Conservation (phyloP, 2,113 vertebrate genomes). For the Mixornis gularis region DNA sequence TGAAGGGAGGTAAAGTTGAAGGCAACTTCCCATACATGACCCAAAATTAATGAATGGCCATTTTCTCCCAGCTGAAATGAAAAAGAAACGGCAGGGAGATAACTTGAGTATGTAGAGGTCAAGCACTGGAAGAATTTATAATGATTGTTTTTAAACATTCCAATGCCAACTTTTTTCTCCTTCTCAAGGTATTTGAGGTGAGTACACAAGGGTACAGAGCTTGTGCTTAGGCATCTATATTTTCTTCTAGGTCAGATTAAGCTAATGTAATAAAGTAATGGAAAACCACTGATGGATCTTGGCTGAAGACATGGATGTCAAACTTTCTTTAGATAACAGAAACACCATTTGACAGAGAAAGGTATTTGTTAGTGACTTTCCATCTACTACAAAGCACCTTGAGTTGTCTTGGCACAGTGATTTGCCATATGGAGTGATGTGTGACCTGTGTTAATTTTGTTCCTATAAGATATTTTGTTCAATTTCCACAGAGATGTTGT, state of each 20-base stretch:
- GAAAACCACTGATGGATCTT: constrained; percentile 56
- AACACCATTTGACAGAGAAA: constrained; percentile 33
- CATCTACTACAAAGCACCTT: constrained; percentile 57
- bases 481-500: constrained; percentile 52
- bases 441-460: constrained; percentile 63
- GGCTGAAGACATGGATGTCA: constrained; percentile 46
- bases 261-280: constrained; percentile 39
- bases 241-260: constrained; percentile 57
- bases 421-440: constrained; percentile 64
- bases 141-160: not conserved
- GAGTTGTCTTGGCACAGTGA: constrained; percentile 56
- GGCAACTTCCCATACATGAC: not conserved
- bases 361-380: constrained; percentile 63
- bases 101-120: not conserved
- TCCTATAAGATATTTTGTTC: constrained; percentile 58
- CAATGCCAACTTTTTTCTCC: not conserved
- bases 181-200: constrained; percentile 1
- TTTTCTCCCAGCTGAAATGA: not conserved
- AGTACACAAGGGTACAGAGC: not conserved
- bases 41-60: not conserved
- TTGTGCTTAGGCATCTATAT: constrained; percentile 9
- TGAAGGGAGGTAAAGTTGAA: not conserved
- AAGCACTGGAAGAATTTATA: not conserved
- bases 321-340: constrained; percentile 38
- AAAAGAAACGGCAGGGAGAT: not conserved